A percentile compares a stretch with the other conserved stretches of the same genome.
Conservation (phyloP, 2,113 vertebrate genomes). For the mouse (Mus musculus) region DNA sequence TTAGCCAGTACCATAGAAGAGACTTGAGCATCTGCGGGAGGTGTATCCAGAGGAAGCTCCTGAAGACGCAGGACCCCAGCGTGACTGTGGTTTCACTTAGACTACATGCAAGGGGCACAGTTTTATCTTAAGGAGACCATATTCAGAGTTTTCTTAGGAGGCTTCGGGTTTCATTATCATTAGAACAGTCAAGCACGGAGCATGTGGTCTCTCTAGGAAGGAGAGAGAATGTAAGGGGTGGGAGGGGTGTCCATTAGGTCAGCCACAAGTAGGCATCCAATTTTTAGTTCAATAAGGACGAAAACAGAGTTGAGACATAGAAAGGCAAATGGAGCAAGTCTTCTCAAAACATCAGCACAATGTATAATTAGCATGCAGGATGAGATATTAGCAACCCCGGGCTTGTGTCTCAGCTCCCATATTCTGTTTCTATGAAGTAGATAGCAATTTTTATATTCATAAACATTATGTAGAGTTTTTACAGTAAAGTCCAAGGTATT, state of each 20-base stretch:
- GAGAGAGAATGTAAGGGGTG: neutral
- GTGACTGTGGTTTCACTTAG: neutral
- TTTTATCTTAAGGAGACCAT: slow-evolving; percentile 19
- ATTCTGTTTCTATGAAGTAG: neutral
- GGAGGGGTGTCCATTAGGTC: neutral
- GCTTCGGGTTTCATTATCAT: neutral
- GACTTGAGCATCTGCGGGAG: neutral
- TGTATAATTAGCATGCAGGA: neutral
- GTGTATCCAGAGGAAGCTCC: neutral
- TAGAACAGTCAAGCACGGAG: neutral
- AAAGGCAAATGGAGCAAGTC: neutral
- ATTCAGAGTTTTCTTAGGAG: neutral
- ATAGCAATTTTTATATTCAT: neutral
- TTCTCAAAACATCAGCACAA: neutral
- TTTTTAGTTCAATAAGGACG: neutral
- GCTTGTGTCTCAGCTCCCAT: neutral
- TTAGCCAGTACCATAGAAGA: too few relatives aligned
- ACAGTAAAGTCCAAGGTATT: too few relatives aligned
- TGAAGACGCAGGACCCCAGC: neutral
- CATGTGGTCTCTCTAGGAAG: neutral
- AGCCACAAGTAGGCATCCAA: neutral
- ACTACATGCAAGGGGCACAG: neutral
- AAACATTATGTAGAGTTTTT: neutral
- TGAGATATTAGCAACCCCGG: neutral
- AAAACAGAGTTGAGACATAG: neutral